A percentile compares a stretch with the other conserved stretches of the same genome.
Conservation (phyloP, 2,797 vertebrate species). For the Sparus aurata region DNA sequence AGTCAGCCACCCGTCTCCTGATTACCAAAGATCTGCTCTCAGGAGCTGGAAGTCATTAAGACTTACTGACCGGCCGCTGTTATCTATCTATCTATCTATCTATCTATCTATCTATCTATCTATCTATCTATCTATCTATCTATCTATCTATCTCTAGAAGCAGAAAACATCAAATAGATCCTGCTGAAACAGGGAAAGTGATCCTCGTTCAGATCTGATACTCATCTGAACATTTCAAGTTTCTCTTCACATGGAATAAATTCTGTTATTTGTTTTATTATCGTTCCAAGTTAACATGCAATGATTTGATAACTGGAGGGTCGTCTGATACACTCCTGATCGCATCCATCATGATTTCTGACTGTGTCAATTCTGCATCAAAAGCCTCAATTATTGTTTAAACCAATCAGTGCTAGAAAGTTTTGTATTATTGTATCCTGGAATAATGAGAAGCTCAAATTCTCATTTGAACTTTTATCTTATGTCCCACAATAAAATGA, state of each 20-base stretch:
- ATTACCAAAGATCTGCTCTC: conserved; percentile 19
- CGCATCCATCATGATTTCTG: neutral
- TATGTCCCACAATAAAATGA: neutral
- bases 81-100: too few species aligned
- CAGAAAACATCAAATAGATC: neutral
- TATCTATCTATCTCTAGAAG: neutral
- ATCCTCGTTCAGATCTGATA: neutral
- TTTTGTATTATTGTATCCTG: too few species aligned
- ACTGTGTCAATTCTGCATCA: neutral
- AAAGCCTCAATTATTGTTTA: neutral
- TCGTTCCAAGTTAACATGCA: neutral
- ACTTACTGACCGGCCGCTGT: conserved; percentile 2
- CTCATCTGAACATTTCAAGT: neutral
- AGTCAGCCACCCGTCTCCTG: conserved; percentile 36
- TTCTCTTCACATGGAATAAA: neutral
- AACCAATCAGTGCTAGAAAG: neutral
- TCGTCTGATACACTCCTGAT: neutral
- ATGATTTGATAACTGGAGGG: neutral
- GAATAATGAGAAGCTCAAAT: neutral
- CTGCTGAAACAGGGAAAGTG: neutral
- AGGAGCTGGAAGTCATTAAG: neutral
- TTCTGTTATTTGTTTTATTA: neutral
- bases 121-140: too few species aligned
- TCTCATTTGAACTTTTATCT: neutral
- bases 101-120: too few species aligned